phyloP scores from a whole-genome alignment of 2,888 invertebrate species.

The Oscheius sp. region DNA sequence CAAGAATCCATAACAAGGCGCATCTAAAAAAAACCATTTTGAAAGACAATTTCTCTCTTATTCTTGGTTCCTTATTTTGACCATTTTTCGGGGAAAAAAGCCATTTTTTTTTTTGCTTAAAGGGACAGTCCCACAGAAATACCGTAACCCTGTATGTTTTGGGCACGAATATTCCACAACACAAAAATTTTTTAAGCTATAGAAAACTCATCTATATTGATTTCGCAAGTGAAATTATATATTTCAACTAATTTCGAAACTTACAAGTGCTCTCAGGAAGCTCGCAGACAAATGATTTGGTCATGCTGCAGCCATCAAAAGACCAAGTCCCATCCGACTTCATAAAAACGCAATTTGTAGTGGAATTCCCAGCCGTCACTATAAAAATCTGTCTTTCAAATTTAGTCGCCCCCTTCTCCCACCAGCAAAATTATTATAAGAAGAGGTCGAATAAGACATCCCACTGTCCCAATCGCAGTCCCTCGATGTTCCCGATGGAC shows the following conservation, averaged over 20 bases:
- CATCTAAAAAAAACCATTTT: slow-evolving; percentile 5
- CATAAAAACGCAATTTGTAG: slow-evolving; percentile 11
- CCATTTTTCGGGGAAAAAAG: neutral
- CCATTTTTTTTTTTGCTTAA: too few relatives aligned
- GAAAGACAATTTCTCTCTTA: too few relatives aligned
- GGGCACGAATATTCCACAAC: too few relatives aligned
- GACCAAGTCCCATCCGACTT: neutral
- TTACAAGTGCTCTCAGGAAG: slow-evolving; percentile 5
- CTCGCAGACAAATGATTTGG: slow-evolving; percentile 14
- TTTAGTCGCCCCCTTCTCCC: neutral
- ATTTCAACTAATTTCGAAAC: too few relatives aligned
- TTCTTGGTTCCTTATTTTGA: neutral
- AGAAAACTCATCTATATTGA: too few relatives aligned
- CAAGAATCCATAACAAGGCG: slow-evolving; percentile 12
- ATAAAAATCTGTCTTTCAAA: neutral
- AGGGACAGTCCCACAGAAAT: too few relatives aligned
- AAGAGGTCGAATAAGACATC: neutral
- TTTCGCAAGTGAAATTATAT: too few relatives aligned
- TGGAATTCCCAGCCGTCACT: neutral
- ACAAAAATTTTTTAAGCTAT: too few relatives aligned
- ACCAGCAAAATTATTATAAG: slow-evolving; percentile 8
- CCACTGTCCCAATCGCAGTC: slow-evolving; percentile 22
- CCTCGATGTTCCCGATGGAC: neutral
- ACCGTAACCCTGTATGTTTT: too few relatives aligned
- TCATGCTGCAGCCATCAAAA: neutral